phyloP scores from a whole-genome alignment of 2,113 vertebrate species.

The Xerus inauris region DNA sequence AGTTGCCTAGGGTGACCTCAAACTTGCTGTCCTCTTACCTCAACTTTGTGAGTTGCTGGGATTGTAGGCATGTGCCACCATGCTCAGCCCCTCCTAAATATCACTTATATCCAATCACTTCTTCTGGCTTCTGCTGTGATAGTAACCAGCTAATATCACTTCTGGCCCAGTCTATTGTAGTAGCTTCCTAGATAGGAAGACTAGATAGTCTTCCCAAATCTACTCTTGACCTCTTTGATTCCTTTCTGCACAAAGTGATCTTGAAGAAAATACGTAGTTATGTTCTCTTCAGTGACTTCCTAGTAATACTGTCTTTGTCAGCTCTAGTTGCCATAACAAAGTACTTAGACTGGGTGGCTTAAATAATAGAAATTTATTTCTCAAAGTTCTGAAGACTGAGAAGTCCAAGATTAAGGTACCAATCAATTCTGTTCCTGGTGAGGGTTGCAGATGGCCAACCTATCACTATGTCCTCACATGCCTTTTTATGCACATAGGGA shows the following conservation, averaged over 20 bases:
- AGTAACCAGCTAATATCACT: not conserved
- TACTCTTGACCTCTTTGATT: not conserved
- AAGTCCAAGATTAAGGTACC: not conserved
- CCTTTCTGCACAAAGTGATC: not conserved
- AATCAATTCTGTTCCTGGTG: too few relatives aligned
- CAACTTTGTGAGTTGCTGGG: too few relatives aligned
- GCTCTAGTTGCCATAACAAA: not conserved
- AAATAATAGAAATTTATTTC: constrained; percentile 12
- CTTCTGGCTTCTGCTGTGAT: not conserved
- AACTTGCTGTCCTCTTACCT: too few relatives aligned
- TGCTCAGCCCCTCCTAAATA: not conserved
- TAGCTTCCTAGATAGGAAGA: not conserved
- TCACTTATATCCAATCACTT: not conserved
- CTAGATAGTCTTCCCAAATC: not conserved
- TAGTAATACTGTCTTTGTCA: not conserved
- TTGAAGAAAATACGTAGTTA: not conserved
- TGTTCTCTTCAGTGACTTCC: not conserved
- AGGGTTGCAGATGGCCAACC: too few relatives aligned
- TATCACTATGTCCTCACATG: not conserved
- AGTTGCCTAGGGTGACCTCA: too few relatives aligned
- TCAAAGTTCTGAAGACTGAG: not conserved
- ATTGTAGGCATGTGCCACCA: too few relatives aligned
- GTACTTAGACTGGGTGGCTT: not conserved
- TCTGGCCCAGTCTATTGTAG: not conserved
- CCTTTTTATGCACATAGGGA: not conserved